Conservation (phyloP, 1,140 invertebrate genomes). For the Dendroctonus ponderosae region DNA sequence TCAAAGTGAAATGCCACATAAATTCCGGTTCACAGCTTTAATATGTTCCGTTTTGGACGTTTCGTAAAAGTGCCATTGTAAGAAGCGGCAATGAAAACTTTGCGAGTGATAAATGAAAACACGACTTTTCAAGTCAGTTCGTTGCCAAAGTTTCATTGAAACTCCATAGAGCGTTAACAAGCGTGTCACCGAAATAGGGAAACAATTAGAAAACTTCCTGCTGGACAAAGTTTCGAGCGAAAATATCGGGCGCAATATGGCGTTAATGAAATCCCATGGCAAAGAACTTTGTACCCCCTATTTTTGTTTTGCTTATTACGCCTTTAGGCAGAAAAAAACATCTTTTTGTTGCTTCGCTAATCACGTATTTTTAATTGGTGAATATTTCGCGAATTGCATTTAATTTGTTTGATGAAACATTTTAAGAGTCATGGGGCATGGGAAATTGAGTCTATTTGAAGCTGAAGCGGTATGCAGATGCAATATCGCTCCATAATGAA, state of each 20-base stretch:
- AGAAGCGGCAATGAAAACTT: slow-evolving; percentile 15
- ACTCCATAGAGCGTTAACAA: slow-evolving; percentile 24
- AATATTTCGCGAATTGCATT: too few species aligned
- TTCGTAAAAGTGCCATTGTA: slow-evolving; percentile 24
- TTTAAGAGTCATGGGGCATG: too few species aligned
- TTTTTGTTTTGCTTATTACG: too few species aligned
- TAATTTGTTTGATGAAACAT: too few species aligned
- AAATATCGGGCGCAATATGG: slow-evolving; percentile 17
- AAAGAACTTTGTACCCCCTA: not conserved
- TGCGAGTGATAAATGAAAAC: slow-evolving; percentile 26
- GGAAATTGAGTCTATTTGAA: too few species aligned
- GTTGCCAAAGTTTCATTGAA: slow-evolving; percentile 23
- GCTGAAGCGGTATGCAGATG: too few species aligned
- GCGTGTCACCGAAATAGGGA: slow-evolving; percentile 25
- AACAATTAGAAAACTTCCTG: slow-evolving; percentile 28
- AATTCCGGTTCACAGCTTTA: not conserved
- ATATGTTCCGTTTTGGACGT: not conserved
- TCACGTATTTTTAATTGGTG: too few species aligned
- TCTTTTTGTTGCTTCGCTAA: too few species aligned
- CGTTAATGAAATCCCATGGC: slow-evolving; percentile 13
- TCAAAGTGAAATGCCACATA: too few species aligned
- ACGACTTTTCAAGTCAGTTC: slow-evolving; percentile 28
- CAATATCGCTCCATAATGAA: too few species aligned
- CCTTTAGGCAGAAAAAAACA: too few species aligned
- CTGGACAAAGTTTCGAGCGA: slow-evolving; percentile 9